Conservation (phyloP, 2,888 invertebrate species). For the Teleogryllus oceanicus region DNA sequence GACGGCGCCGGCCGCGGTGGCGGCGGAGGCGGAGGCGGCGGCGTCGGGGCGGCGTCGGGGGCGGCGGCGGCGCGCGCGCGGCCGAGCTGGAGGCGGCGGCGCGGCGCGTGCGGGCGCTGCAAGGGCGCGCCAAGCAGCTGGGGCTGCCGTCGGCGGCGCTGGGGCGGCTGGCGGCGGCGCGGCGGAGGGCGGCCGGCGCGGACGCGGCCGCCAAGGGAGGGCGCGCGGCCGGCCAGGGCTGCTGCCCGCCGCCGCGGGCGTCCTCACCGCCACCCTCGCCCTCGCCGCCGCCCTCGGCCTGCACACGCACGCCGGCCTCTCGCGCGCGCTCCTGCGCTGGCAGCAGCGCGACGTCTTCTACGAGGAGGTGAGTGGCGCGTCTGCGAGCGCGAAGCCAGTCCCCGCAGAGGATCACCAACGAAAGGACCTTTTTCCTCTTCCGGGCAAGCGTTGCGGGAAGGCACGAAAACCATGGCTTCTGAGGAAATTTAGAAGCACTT, state of each 20-base stretch:
- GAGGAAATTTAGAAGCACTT: too few relatives aligned
- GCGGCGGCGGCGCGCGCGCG: neutral
- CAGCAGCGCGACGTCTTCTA: neutral
- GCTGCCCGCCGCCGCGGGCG: neutral
- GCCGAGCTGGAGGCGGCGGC: conserved; percentile 1
- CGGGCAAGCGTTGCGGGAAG: too few relatives aligned
- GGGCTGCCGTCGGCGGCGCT: neutral
- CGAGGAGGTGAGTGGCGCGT: neutral
- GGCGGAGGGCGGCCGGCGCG: neutral
- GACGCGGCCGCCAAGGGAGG: neutral
- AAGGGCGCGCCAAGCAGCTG: neutral
- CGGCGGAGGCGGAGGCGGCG: neutral
- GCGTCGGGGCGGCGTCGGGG: neutral
- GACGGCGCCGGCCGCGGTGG: neutral
- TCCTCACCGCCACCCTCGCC: neutral
- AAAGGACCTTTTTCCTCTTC: too few relatives aligned
- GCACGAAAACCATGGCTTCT: too few relatives aligned
- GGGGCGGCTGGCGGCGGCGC: neutral
- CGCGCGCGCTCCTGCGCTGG: neutral
- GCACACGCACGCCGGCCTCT: neutral
- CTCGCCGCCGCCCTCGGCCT: conserved; percentile 1
- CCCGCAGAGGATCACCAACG: too few relatives aligned
- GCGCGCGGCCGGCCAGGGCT: neutral
- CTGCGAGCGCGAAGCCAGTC: too few relatives aligned
- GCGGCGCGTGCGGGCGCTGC: conserved; percentile 9